Conservation (phyloP, 2,797 vertebrate genomes). For the Catostomus latipinnis region DNA sequence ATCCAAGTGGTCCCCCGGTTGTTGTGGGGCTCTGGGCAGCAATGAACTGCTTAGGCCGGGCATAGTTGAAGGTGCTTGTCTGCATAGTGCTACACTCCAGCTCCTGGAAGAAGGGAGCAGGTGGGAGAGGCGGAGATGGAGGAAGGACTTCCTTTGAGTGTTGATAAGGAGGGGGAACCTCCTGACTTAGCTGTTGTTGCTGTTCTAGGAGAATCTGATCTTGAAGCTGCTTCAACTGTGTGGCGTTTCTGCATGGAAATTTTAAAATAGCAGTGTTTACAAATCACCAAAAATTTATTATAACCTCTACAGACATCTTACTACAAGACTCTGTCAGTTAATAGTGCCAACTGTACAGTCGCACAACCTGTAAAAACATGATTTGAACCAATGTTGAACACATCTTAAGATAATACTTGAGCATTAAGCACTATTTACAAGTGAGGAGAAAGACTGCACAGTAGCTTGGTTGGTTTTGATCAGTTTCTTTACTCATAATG, state of each 20-base stretch:
- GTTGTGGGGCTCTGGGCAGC: slow-evolving; percentile 87
- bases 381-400: background rate
- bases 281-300: background rate
- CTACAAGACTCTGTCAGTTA: background rate
- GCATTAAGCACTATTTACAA: background rate
- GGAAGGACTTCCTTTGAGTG: slow-evolving; percentile 71
- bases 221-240: slow-evolving; percentile 93
- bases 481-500: no score
- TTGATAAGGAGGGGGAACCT: slow-evolving; percentile 75
- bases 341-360: background rate
- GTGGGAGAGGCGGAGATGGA: slow-evolving; percentile 90
- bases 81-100: slow-evolving; percentile 90
- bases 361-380: slow-evolving; percentile 6
- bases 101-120: slow-evolving; percentile 93
- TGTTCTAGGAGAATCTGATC: slow-evolving; percentile 91
- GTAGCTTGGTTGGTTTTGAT: no score
- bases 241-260: slow-evolving; percentile 82
- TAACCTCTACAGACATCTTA: background rate
- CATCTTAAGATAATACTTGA: background rate
- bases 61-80: slow-evolving; percentile 96
- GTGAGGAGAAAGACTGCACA: no score
- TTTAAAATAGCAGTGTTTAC: slow-evolving; percentile 42
- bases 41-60: slow-evolving; percentile 99
- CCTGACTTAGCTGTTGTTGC: slow-evolving; percentile 73
- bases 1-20: slow-evolving; percentile 74